Evolutionary conservation across 2,797 vertebrate genomes (phyloP).

Genomic region (Notamacropus eugenii): DNA sequence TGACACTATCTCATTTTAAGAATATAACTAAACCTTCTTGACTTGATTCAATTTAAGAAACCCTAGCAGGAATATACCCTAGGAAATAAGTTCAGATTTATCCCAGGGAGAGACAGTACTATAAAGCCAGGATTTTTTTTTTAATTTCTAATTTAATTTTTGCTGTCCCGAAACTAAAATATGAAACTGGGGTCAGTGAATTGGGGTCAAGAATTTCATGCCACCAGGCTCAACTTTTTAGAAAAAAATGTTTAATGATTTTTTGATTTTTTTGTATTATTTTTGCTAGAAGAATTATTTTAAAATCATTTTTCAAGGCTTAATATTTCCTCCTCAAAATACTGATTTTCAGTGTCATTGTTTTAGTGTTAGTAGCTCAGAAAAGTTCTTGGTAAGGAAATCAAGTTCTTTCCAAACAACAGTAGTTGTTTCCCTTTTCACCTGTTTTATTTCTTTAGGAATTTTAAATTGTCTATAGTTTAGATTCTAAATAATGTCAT

Average conservation of each 20-base stretch:
- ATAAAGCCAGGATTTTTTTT: background rate
- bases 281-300: background rate
- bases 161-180: background rate
- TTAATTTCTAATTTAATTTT: background rate
- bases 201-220: background rate
- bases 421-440: background rate
- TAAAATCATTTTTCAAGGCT: background rate
- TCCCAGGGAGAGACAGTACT: background rate
- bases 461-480: background rate
- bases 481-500: background rate
- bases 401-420: background rate
- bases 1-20: background rate
- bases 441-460: background rate
- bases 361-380: background rate
- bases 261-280: background rate
- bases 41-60: background rate
- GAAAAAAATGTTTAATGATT: background rate
- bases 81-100: background rate
- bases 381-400: background rate
- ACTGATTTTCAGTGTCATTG: background rate
- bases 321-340: background rate
- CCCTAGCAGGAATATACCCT: background rate
- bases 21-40: background rate
- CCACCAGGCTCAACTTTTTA: background rate
- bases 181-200: background rate